Base-by-base conservation (phyloP, 2,888 invertebrate genomes). In the Pseudococcus jackbeardsleyi region DNA sequence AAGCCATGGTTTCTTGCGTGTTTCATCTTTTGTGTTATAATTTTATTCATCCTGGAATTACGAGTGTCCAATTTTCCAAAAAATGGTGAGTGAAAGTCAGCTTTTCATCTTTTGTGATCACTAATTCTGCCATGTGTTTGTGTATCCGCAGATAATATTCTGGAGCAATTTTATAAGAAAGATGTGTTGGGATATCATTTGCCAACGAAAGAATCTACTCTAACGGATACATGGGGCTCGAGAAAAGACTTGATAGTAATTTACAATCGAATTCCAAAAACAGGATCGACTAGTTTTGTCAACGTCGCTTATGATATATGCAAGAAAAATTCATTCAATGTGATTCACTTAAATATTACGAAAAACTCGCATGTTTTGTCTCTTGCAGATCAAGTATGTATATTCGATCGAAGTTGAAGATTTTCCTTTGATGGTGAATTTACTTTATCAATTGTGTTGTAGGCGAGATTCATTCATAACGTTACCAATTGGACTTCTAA, bases 181-280 rank as follows among this genome's bases (percentile, higher is more conserved):
- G 64, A 59, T 39, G 59, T 19, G 17, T 39, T 64, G 79, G 46
- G 46, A 46, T 46, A 82, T 46, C 17, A 82, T 1, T 8, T 1
- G 0, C n/a, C 17, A 1, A 82, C 7, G 26, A 84, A 59, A 42
- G 85, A 85, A 85, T 19, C 39, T 39, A 33, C 17, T n/a, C 1
- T 42, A 6, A 11, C 4, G 7, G 42, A 39, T n/a, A 33, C 64
- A 33, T 54, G 59, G 59, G 26, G 59, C 11, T 42, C 54, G 7
- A 39, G 59, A 17, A 88, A 86, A 22, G 89, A 89, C 42, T 77
- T 88, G 17, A 85, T 87, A 39, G 89, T 99, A 89, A 95, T 99
- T 90, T 99, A 99, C 92, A 99, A 99, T 92, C 94, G 99, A 91
- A 98, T 99, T 89, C 99, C 99, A 11, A 99, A 99, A 93, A 99